These are phyloP conservation scores for Hybognathus amarus DNA, from an alignment of 2,797 vertebrate genomes.

Conservation along the genomic window DNA sequence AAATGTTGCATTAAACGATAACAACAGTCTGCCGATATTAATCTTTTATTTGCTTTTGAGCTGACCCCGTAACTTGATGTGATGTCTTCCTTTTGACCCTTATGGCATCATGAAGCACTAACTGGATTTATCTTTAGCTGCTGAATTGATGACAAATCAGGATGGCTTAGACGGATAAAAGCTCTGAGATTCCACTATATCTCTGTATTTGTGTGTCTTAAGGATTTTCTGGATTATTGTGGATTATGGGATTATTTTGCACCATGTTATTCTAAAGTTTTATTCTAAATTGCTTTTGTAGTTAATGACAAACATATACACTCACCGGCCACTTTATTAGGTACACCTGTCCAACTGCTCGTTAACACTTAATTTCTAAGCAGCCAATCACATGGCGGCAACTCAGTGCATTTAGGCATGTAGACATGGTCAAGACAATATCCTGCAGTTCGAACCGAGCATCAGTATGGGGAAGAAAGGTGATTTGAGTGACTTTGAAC, in stretches of 20 bases:
- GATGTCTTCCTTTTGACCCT: conserved; percentile 4
- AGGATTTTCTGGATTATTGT: too few species aligned
- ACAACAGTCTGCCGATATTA: not conserved
- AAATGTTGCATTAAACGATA: not conserved
- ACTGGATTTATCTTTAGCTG: not conserved
- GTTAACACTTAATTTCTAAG: too few species aligned
- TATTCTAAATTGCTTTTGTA: not conserved
- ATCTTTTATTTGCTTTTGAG: conserved; percentile 3
- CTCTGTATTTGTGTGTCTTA: not conserved
- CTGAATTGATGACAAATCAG: not conserved
- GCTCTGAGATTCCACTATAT: not conserved
- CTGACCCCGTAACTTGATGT: not conserved
- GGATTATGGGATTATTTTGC: too few species aligned
- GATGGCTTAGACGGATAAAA: not conserved
- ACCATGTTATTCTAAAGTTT: not conserved
- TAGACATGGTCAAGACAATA: too few species aligned
- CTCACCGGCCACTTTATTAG: too few species aligned
- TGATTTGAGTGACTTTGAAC: too few species aligned
- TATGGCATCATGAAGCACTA: not conserved
- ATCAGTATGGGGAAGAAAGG: too few species aligned
- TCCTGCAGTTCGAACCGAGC: too few species aligned
- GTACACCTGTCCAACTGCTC: too few species aligned
- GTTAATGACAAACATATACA: too few species aligned
- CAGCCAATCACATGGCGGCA: too few species aligned
- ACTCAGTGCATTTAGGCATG: too few species aligned